These are phyloP conservation scores for Corythornis vintsioides DNA, from an alignment of 2,113 vertebrate species.

Conservation along the genomic window DNA sequence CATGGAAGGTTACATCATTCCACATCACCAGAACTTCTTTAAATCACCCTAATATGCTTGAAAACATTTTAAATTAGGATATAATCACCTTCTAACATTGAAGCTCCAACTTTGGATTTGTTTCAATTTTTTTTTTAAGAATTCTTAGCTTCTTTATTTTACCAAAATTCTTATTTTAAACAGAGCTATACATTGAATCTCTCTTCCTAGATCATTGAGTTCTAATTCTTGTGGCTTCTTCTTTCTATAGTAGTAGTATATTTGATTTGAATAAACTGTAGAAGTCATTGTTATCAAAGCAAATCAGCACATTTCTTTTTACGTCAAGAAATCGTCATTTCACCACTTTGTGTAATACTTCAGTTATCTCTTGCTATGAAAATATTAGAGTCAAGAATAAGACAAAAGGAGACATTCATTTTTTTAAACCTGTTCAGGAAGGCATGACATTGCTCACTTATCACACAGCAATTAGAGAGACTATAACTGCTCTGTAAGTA, in stretches of 20 bases:
- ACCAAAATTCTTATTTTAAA: background rate
- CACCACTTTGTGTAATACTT: background rate
- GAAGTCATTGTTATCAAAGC: background rate
- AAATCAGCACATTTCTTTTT: background rate
- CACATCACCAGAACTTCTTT: background rate
- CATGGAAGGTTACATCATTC: background rate
- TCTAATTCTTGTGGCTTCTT: background rate
- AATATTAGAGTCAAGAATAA: background rate
- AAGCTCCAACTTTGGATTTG: background rate
- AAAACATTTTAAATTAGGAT: background rate
- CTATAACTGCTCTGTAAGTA: background rate
- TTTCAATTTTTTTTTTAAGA: background rate
- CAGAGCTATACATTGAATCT: background rate
- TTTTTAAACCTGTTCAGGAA: background rate
- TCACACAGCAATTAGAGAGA: background rate
- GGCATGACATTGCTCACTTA: background rate
- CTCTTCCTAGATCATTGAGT: background rate
- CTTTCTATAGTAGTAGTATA: background rate
- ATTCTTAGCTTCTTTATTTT: background rate
- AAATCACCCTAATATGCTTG: background rate
- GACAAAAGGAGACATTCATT: background rate
- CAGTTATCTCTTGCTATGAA: background rate
- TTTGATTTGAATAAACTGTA: background rate
- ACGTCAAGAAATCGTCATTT: background rate
- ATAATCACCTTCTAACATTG: background rate